Evolutionary conservation across 2,113 vertebrate genomes (phyloP).

Genomic region (Catharus fuscescens): DNA sequence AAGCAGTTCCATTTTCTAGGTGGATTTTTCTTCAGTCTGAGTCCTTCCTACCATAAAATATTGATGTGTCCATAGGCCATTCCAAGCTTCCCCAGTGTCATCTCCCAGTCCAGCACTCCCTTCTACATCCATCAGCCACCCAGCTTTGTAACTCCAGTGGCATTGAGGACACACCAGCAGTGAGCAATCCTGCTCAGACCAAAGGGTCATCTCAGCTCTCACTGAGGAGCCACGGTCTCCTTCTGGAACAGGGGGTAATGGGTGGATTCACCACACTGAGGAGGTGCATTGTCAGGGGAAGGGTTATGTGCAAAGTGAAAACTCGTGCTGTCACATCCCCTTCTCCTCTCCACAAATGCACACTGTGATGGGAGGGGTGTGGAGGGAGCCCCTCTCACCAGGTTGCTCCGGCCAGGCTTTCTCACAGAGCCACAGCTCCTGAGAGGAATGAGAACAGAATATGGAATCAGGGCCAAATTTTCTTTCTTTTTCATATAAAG

Average conservation of each 20-base stretch:
- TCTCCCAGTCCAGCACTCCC: not conserved
- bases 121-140: not conserved
- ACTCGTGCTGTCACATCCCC: not conserved
- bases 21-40: not conserved
- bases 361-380: not conserved
- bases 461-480: not conserved
- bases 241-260: not conserved
- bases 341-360: accelerated
- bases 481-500: not conserved
- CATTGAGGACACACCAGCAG: not conserved
- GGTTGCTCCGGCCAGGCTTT: not conserved
- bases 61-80: not conserved
- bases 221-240: not conserved
- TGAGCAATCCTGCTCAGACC: not conserved
- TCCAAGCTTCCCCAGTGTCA: not conserved
- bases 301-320: not conserved
- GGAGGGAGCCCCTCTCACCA: not conserved
- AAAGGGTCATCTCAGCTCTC: not conserved
- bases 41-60: not conserved
- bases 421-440: not conserved
- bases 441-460: not conserved
- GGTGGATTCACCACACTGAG: not conserved
- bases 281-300: not conserved
- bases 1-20: not conserved
- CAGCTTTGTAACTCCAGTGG: not conserved